Conservation (phyloP, 2,113 vertebrate species). For the Hassar affinis region DNA sequence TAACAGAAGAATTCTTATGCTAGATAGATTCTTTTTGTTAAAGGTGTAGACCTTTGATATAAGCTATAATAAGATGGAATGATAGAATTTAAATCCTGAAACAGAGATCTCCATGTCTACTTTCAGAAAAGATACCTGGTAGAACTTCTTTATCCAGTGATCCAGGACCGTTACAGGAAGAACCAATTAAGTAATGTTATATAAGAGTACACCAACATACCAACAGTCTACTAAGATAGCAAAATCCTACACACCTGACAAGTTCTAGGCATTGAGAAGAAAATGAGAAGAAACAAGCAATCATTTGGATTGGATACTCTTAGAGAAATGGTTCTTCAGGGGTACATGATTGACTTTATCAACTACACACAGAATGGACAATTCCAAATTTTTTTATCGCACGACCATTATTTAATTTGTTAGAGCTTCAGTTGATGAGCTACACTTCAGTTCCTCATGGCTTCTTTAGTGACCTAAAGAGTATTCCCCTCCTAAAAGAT, state of each 20-base stretch:
- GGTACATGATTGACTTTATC: too few species aligned
- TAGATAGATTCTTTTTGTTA: not conserved
- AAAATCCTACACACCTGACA: not conserved
- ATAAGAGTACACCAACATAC: too few species aligned
- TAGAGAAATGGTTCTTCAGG: too few species aligned
- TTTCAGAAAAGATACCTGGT: not conserved
- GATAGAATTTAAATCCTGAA: not conserved
- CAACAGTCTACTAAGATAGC: not conserved
- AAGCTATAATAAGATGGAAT: not conserved
- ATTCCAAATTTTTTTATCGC: not conserved
- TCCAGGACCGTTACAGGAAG: not conserved
- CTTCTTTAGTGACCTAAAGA: not conserved
- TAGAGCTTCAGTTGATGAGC: not conserved
- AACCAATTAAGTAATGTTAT: too few species aligned
- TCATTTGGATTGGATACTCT: too few species aligned
- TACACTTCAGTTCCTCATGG: not conserved
- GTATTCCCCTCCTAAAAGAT: not conserved
- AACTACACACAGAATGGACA: not conserved
- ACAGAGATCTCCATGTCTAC: not conserved
- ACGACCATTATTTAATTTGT: slow-evolving; percentile 2
- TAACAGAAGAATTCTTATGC: not conserved
- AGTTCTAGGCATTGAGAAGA: not conserved
- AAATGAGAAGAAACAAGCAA: not conserved
- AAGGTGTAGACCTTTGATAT: not conserved
- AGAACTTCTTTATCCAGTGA: not conserved